These are phyloP conservation scores for Megalops cyprinoides DNA, from an alignment of 2,797 vertebrate genomes.

Conservation along the genomic window DNA sequence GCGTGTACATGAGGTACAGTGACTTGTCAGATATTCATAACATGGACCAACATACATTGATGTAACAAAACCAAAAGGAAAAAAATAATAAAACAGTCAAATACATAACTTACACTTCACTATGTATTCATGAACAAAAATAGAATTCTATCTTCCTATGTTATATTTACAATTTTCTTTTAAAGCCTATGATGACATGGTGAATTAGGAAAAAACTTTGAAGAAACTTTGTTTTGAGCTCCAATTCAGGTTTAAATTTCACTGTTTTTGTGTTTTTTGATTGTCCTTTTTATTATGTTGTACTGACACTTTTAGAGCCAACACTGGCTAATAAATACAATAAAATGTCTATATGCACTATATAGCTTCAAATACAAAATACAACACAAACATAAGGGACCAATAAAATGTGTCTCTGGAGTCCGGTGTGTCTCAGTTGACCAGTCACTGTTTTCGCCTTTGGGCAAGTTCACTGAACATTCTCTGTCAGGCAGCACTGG, in stretches of 20 bases:
- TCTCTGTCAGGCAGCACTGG: constrained; percentile 83
- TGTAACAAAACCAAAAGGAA: constrained; percentile 49
- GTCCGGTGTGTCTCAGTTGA: constrained; percentile 79
- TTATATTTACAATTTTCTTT: constrained; percentile 90
- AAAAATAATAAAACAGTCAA: constrained; percentile 74
- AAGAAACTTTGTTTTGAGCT: constrained; percentile 82
- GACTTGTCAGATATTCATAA: constrained; percentile 86
- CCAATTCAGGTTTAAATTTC: constrained; percentile 76
- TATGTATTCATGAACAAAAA: constrained; percentile 93
- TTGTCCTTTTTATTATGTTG: constrained; percentile 87
- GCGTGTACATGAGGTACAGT: constrained; percentile 88
- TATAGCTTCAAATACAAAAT: constrained; percentile 84
- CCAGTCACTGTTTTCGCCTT: constrained; percentile 74
- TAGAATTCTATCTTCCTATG: constrained; percentile 95
- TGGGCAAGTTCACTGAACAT: constrained; percentile 75
- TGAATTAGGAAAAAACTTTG: constrained; percentile 65
- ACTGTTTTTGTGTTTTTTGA: constrained; percentile 72
- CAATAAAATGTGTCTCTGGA: constrained; percentile 75
- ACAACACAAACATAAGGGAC: constrained; percentile 78
- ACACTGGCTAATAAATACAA: constrained; percentile 94
- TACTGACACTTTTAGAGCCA: constrained; percentile 92
- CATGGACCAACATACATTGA: constrained; percentile 83
- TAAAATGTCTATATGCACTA: constrained; percentile 82
- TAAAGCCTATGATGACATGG: constrained; percentile 89
- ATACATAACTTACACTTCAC: constrained; percentile 96